Base-by-base conservation (phyloP, 2,113 vertebrate species). In the Calidris pugnax region DNA sequence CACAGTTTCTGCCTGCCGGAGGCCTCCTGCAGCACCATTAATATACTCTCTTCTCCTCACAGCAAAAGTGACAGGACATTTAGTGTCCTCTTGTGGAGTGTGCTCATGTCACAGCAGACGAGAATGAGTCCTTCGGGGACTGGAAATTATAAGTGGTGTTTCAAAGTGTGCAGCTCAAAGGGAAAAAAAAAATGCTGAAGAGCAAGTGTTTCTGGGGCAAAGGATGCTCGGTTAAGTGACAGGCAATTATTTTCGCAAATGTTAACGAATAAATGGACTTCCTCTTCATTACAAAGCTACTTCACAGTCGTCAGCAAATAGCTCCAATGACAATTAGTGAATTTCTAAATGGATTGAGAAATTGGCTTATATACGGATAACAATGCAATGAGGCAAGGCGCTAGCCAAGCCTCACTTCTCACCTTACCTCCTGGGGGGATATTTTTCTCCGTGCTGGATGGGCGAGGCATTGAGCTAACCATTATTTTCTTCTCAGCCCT, bases 211-310 rank as follows among this genome's bases (percentile, higher is more conserved):
- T 93, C 84, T 95, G 86, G 95, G 90, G 91, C 77, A 97, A 82
- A 85, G 74, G 66, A 89, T 89, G 86, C 7, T 91, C 6, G 0
- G 84, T 66, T 89, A 91, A 97, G 84, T 91, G 95, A 96, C 95
- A 95, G 95, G 96, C 89, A 97, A 95, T 97, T 95, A 96, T 95
- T 95, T 89, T 91, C 1, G 0, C 71, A 95, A 95, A 95, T 73
- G 95, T 53, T 96, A 96, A 95, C 2, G 50, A 92, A 95, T 85
- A 96, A 94, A 97, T 89, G 94, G 94, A 87, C 91, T 94, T 97
- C 80, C 94, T 95, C 95, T 96, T 93, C 95, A 85, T 96, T 96
- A 96, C 2, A 2, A 72, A 95, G 94, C 84, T 67, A 82, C 92
- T 96, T 96, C 92, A 93, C 79, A 92, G 87, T 72, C 28, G 3